Conservation (phyloP, 2,113 vertebrate genomes). For the Scomber colias region DNA sequence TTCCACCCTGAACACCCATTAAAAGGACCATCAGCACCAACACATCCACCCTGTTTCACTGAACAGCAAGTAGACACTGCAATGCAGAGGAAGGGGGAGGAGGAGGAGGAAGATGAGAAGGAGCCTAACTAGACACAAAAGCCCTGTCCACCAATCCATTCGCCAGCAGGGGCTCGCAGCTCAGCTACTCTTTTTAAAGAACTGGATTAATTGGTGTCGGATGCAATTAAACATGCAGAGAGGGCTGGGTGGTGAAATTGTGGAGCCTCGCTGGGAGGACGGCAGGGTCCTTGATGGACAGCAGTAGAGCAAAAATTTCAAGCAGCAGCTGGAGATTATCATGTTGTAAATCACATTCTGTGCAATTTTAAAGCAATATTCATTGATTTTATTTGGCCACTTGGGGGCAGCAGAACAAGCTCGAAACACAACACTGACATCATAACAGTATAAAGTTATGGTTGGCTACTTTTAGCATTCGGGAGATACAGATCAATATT, state of each 20-base stretch:
- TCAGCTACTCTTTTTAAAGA: constrained; percentile 71
- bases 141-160: constrained; percentile 58
- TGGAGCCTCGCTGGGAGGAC: constrained; percentile 28
- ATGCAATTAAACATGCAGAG: constrained; percentile 65
- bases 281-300: constrained; percentile 45
- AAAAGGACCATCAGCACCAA: constrained; percentile 34
- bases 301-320: constrained; percentile 26
- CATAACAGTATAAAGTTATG: background rate
- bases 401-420: background rate
- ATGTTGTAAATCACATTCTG: constrained; percentile 16
- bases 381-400: background rate
- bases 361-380: background rate
- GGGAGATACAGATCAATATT: too few species aligned
- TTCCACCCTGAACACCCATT: constrained; percentile 39
- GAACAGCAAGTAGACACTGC: constrained; percentile 68
- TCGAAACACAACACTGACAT: background rate
- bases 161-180: constrained; percentile 59
- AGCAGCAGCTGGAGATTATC: constrained; percentile 40
- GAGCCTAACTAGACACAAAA: constrained; percentile 68
- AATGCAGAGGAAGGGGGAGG: constrained; percentile 70
- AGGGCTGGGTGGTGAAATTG: constrained; percentile 32
- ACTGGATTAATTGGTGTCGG: constrained; percentile 71
- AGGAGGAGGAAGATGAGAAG: constrained; percentile 59
- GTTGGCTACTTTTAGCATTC: background rate
- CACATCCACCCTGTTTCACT: constrained; percentile 54